Evolutionary conservation across 1,140 invertebrate species (phyloP).

Genomic region (Micrasema minimum): DNA sequence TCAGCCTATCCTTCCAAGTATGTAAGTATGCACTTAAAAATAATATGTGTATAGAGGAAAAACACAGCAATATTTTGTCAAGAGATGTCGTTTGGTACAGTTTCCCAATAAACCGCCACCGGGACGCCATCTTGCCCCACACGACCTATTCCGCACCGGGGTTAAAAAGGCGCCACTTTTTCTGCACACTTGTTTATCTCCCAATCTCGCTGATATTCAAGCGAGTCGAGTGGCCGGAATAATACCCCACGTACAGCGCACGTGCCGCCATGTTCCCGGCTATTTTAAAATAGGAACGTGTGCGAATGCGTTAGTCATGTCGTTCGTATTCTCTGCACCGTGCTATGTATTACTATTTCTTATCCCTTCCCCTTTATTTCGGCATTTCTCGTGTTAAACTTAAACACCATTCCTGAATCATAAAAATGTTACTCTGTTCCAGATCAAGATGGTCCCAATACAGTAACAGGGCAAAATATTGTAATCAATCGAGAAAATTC

Average conservation of each 20-base stretch:
- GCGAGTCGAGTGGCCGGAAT: constrained; percentile 15
- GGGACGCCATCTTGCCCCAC: constrained; percentile 7
- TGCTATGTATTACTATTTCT: constrained; percentile 46
- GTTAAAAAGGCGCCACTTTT: too few species aligned
- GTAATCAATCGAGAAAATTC: too few species aligned
- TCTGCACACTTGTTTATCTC: too few species aligned
- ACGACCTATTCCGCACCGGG: too few species aligned
- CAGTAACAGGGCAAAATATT: too few species aligned
- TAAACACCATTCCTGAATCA: background rate
- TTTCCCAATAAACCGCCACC: background rate
- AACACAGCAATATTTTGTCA: background rate
- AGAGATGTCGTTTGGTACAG: background rate
- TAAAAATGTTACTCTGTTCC: background rate
- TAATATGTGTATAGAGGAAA: too few species aligned
- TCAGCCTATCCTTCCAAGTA: too few species aligned
- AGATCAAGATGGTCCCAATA: too few species aligned
- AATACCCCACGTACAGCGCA: constrained; percentile 49
- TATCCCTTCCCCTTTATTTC: constrained; percentile 29
- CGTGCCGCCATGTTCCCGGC: constrained; percentile 50
- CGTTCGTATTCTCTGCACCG: too few species aligned
- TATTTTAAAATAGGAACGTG: constrained; percentile 53
- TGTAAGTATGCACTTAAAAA: too few species aligned
- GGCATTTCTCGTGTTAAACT: constrained; percentile 40
- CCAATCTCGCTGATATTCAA: background rate
- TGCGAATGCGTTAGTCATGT: constrained; percentile 52